Evolutionary conservation across 1,140 invertebrate genomes (phyloP), one percentile per base, ranked within the genome.

Genomic region (Paralvinella palmiformis): DNA sequence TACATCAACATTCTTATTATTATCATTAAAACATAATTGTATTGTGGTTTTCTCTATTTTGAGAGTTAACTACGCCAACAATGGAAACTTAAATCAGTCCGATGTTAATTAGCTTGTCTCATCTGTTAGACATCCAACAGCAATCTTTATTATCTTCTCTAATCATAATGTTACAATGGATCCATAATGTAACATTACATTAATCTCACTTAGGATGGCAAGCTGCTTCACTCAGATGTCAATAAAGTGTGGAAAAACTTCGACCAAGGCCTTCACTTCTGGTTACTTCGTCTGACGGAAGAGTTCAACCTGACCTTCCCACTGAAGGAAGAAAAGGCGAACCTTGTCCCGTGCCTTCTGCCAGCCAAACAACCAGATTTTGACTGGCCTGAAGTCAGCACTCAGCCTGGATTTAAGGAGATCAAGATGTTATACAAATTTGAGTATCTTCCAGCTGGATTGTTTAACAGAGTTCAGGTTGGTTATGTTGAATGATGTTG

Each of bases 401-500:
- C 67, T 41, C 45, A 64, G 10, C 68, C 65, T 45, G 66, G 65
- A 33, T 59, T 68, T 31, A 55, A 66, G 53, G 73, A 78, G 66
- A 69, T 71, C 27, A 74, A 76, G 59, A 73, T 77, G 56, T 48
- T 75, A 3, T 79, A 77, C 66, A 71, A 67, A 36, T 79, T 78
- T 66, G 69, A 73, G 15, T 79, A 79, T 48, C 69, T 79, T 20
- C 77, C 77, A 22, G 69, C 74, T 50, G 78, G 79, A 15, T 65
- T 80, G n/a, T 80, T 80, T 67, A 80, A 80, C 64, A 73, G 79
- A 71, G 75, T 72, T 24, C 79, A 80, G 75, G 77, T 79, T 7
- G 35, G 56, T 45, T 13, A 64, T 56, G 7, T 60, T 53, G n/a
- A 15, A 22, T 60, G 7, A 53, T 60, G n/a, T n/a, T n/a, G n/a